phyloP scores from a whole-genome alignment of 2,113 vertebrate genomes.

The Tragelaphus imberbis region DNA sequence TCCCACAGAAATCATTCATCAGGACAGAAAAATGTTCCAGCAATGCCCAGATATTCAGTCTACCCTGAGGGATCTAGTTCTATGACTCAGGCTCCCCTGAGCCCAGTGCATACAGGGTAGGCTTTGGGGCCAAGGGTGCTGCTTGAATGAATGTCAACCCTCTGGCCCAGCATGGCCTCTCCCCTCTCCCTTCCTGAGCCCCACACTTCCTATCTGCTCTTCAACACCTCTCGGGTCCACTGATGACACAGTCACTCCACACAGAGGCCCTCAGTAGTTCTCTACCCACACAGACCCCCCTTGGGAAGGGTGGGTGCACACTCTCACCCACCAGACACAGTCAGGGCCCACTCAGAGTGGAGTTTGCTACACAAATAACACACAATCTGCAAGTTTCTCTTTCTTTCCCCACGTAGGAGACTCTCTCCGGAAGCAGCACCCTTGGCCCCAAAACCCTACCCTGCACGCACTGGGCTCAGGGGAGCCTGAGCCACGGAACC shows the following conservation, averaged over 20 bases:
- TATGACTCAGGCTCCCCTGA: neutral
- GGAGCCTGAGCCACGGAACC: neutral
- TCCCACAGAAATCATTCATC: neutral
- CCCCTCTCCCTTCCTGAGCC: rapidly evolving
- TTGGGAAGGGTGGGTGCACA: neutral
- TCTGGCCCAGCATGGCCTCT: neutral
- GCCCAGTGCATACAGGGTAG: neutral
- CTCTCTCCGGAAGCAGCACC: slow-evolving; percentile 47
- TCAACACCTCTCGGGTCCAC: neutral
- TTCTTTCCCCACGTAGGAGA: slow-evolving; percentile 39
- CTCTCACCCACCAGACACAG: neutral
- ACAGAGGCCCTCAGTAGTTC: neutral
- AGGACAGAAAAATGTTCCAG: neutral
- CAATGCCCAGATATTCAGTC: neutral
- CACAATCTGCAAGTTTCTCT: slow-evolving; percentile 50
- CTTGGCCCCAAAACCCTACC: neutral
- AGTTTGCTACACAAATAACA: slow-evolving; percentile 34
- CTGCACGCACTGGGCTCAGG: neutral
- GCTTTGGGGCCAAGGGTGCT: neutral
- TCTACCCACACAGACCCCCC: too few relatives aligned
- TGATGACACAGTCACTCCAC: neutral
- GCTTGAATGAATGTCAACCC: neutral
- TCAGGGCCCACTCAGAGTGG: neutral
- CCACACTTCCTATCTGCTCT: neutral
- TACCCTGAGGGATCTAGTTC: neutral